phyloP scores from a whole-genome alignment of 1,140 invertebrate species.

The Atopsyche davidsoni region DNA sequence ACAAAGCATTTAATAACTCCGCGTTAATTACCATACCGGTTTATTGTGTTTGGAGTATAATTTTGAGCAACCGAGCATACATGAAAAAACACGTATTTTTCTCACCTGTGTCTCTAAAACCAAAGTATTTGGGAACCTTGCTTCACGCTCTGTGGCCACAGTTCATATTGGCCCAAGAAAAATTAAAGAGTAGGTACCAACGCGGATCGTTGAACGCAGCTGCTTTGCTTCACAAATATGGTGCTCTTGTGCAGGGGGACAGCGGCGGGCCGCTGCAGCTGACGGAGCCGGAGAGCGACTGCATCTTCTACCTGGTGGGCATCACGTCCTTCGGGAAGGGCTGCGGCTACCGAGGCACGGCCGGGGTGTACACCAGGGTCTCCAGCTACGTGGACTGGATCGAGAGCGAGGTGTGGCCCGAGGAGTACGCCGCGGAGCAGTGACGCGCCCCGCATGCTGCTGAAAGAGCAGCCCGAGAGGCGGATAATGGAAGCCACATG shows the following conservation, averaged over 20 bases:
- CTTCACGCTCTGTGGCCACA: neutral
- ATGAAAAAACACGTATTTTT: too few relatives aligned
- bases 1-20: too few relatives aligned
- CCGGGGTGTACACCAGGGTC: slow-evolving; percentile 59
- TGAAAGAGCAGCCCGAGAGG: too few relatives aligned
- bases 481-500: too few relatives aligned
- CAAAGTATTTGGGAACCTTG: neutral
- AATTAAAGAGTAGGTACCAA: neutral
- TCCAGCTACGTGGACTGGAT: slow-evolving; percentile 62
- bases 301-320: slow-evolving; percentile 47
- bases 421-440: too few relatives aligned
- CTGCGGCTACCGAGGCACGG: slow-evolving; percentile 53
- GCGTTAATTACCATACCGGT: too few relatives aligned
- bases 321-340: slow-evolving; percentile 56
- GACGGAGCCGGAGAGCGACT: slow-evolving; percentile 23
- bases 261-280: slow-evolving; percentile 46
- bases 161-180: neutral
- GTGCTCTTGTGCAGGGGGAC: slow-evolving; percentile 53
- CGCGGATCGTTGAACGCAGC: too few relatives aligned
- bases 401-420: slow-evolving; percentile 57
- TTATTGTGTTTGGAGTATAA: too few relatives aligned
- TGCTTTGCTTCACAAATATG: too few relatives aligned
- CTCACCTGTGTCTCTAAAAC: too few relatives aligned
- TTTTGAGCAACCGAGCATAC: too few relatives aligned
- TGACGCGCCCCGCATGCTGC: too few relatives aligned